A percentile compares a stretch with the other conserved stretches of the same genome.
Evolutionary conservation across 2,797 vertebrate genomes (phyloP).

Genomic region (Clarias platycephalus): DNA sequence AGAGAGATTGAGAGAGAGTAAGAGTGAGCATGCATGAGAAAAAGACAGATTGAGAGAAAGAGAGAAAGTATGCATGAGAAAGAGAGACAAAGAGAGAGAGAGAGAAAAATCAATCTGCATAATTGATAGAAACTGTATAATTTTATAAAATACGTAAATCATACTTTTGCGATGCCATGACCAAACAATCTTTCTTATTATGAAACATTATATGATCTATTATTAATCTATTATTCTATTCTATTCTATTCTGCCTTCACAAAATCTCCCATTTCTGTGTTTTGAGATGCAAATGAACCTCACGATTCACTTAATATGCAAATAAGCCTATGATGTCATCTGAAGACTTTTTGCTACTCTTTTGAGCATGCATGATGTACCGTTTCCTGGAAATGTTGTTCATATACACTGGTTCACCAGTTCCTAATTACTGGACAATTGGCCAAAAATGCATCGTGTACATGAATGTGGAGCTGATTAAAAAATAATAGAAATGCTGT

Average conservation of each 20-base stretch:
- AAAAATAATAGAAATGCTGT: constrained; percentile 3
- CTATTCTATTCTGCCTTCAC: not conserved
- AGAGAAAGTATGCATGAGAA: not conserved
- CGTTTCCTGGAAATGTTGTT: not conserved
- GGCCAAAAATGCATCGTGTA: not conserved
- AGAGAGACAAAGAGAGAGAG: not conserved
- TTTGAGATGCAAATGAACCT: not conserved
- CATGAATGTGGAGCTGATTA: not conserved
- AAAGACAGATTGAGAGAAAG: not conserved
- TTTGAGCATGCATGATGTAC: not conserved
- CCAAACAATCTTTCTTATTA: not conserved
- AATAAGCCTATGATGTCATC: not conserved
- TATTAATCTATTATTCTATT: not conserved
- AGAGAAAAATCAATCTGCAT: not conserved
- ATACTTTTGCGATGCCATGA: not conserved
- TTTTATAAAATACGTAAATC: not conserved
- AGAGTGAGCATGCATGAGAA: not conserved
- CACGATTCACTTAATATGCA: not conserved
- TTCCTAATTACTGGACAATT: not conserved
- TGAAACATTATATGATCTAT: not conserved
- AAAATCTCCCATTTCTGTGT: not conserved
- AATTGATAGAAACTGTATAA: not conserved
- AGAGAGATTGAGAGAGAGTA: too few species aligned
- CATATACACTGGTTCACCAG: not conserved
- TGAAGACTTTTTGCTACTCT: not conserved